Conservation (phyloP, 2,888 invertebrate genomes). For the Melanostoma mellinum region DNA sequence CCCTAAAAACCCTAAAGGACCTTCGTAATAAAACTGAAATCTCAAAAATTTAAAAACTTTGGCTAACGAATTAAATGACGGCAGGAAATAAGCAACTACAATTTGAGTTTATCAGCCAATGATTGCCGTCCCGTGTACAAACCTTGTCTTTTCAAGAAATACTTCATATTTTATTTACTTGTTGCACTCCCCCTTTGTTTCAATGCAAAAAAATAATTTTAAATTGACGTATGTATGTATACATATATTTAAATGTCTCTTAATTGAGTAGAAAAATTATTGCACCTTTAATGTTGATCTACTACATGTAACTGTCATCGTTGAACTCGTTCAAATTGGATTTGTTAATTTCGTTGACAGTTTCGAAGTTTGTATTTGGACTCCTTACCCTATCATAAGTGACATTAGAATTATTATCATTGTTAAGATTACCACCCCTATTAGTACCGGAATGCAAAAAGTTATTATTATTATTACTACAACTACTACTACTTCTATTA, state of each 20-base stretch:
- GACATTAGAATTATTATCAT: slow-evolving; percentile 65
- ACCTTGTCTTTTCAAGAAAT: too few species aligned
- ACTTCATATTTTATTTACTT: background rate
- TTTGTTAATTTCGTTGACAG: slow-evolving; percentile 45
- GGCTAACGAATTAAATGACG: too few species aligned
- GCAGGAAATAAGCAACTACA: too few species aligned
- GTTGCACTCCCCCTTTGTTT: slow-evolving; percentile 5
- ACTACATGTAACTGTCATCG: slow-evolving; percentile 75
- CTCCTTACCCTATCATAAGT: slow-evolving; percentile 74
- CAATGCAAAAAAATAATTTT: background rate
- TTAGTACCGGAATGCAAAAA: slow-evolving; percentile 63
- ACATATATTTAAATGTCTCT: too few species aligned
- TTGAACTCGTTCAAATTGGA: slow-evolving; percentile 74
- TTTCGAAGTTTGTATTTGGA: slow-evolving; percentile 58
- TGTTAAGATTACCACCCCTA: slow-evolving; percentile 45
- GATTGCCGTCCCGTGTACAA: too few species aligned
- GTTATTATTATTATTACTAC: slow-evolving; percentile 49
- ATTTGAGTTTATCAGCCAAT: too few species aligned
- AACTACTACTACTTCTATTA: slow-evolving; percentile 40
- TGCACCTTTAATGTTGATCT: slow-evolving; percentile 2
- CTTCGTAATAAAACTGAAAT: too few species aligned
- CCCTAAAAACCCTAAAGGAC: too few species aligned
- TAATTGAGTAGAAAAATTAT: slow-evolving; percentile 30
- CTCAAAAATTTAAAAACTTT: too few species aligned
- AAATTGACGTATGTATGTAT: too few species aligned